Percentiles rank a stretch among this genome's conserved stretches.
phyloP scores from a whole-genome alignment of 2,888 invertebrate species.

The Tetanocera ferruginea region DNA sequence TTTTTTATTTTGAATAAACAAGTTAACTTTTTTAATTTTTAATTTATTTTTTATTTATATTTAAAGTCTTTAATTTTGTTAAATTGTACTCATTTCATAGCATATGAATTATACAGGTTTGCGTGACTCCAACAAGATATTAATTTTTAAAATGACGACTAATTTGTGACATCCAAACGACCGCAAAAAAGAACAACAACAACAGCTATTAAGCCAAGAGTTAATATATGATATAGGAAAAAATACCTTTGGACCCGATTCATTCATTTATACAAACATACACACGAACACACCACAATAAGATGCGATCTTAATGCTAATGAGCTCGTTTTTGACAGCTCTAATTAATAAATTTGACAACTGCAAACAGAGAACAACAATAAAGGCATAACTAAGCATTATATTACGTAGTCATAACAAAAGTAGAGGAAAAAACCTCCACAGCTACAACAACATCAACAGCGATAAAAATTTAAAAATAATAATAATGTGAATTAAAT shows the following conservation, averaged over 20 bases:
- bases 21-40: not conserved
- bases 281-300: not conserved
- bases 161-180: not conserved
- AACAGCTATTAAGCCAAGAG: not conserved
- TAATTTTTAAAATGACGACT: not conserved
- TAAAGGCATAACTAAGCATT: conserved; percentile 40
- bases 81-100: too few relatives aligned
- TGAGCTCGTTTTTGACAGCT: conserved; percentile 61
- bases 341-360: conserved; percentile 60
- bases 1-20: not conserved
- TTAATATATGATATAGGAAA: not conserved
- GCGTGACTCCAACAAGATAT: not conserved
- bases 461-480: not conserved
- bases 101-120: not conserved
- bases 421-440: not conserved
- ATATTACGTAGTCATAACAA: not conserved
- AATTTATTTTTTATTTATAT: too few relatives aligned
- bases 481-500: conserved; percentile 39
- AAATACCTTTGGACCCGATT: not conserved
- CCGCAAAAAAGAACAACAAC: not conserved
- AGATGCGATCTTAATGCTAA: conserved; percentile 58
- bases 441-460: conserved; percentile 22
- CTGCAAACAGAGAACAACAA: conserved; percentile 34
- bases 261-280: not conserved
- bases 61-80: too few relatives aligned